Percentiles rank a stretch among this genome's conserved stretches.
Conservation (phyloP, 2,888 invertebrate species). For the Trissolcus japonicus region DNA sequence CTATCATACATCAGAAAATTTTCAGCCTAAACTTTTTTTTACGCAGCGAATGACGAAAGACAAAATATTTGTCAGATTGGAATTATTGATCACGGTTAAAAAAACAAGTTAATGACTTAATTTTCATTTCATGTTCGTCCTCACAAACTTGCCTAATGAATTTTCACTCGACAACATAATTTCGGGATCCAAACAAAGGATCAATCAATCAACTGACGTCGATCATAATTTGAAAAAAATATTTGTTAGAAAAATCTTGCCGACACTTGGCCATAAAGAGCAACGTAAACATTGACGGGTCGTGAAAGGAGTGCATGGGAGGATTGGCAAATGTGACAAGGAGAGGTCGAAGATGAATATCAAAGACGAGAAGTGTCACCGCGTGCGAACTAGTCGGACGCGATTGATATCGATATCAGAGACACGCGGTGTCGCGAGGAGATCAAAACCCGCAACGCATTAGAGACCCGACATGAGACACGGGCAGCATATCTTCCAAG, state of each 20-base stretch:
- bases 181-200: background rate
- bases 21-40: too few species aligned
- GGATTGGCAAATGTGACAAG: conserved; percentile 45
- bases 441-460: conserved; percentile 68
- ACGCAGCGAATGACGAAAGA: too few species aligned
- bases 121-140: too few species aligned
- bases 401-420: conserved; percentile 62
- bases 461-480: conserved; percentile 60
- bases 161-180: too few species aligned
- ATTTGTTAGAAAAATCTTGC: conserved; percentile 24
- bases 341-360: conserved; percentile 48
- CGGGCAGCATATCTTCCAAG: conserved; percentile 63
- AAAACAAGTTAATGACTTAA: too few species aligned
- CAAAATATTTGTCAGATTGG: too few species aligned
- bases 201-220: conserved; percentile 1
- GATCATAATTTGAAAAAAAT: conserved; percentile 6
- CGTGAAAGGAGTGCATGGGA: conserved; percentile 12
- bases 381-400: conserved; percentile 56
- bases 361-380: conserved; percentile 53
- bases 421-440: conserved; percentile 66
- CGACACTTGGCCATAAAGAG: conserved; percentile 24
- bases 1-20: too few species aligned
- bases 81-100: too few species aligned
- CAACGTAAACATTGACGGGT: conserved; percentile 19
- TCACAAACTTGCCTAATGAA: too few species aligned